Percentiles rank a stretch among this genome's conserved stretches.
Evolutionary conservation across 2,888 invertebrate genomes (phyloP).

Genomic region (Epistrophella euchroma): DNA sequence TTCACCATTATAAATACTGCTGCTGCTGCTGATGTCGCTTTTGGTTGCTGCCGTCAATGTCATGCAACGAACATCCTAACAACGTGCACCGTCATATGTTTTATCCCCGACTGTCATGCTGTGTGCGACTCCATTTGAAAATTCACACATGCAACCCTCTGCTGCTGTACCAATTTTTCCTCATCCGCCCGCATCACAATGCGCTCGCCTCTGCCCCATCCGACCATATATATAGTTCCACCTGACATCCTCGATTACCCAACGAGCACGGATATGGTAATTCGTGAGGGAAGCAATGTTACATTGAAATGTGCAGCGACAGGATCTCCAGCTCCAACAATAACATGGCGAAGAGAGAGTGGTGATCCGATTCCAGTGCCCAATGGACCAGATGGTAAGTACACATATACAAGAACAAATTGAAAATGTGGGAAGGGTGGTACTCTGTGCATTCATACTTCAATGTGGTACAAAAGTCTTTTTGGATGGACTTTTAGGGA

Average conservation of each 20-base stretch:
- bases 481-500: conserved; percentile 13
- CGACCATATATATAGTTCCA: conserved; percentile 86
- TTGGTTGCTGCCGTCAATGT: conserved; percentile 30
- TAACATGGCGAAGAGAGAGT: conserved; percentile 94
- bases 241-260: conserved; percentile 94
- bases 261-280: conserved; percentile 93
- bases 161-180: conserved; percentile 2
- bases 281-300: conserved; percentile 93
- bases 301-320: conserved; percentile 94
- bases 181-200: neutral
- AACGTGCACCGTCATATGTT: conserved; percentile 48
- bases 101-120: conserved; percentile 44
- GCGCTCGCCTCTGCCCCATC: neutral
- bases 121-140: conserved; percentile 65
- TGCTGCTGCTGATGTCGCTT: neutral
- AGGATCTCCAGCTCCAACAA: conserved; percentile 94
- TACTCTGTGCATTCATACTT: conserved; percentile 18
- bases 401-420: conserved; percentile 11
- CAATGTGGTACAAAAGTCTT: neutral
- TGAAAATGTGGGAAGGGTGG: neutral
- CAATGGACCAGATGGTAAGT: conserved; percentile 88
- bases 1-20: neutral
- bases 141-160: conserved; percentile 60
- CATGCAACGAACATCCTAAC: conserved; percentile 40
- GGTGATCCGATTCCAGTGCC: conserved; percentile 89